Conservation (phyloP, 2,797 vertebrate genomes). For the Kryptolebias ocellatus region DNA sequence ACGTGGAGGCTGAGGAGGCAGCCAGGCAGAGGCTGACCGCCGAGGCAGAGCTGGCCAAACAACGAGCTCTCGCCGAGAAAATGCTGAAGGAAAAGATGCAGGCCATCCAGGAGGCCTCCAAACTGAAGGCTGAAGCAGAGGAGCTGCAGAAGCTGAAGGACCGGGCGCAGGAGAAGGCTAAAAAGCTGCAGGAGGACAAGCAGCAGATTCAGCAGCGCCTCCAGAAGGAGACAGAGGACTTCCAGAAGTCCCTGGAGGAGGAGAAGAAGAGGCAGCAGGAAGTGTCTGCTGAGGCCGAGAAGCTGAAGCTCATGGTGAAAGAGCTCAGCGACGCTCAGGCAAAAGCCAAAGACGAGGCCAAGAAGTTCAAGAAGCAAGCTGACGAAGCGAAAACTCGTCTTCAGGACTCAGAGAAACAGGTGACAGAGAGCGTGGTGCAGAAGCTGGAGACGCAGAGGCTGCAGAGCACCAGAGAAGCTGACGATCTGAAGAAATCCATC, state of each 20-base stretch:
- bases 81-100: conserved; percentile 98
- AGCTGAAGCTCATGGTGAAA: conserved; percentile 86
- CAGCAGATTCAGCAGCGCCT: conserved; percentile 90
- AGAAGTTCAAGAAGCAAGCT: conserved; percentile 90
- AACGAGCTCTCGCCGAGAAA: conserved; percentile 90
- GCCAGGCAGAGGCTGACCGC: conserved; percentile 89
- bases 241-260: conserved; percentile 90
- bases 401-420: conserved; percentile 84
- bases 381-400: conserved; percentile 88
- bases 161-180: conserved; percentile 89
- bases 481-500: conserved; percentile 86
- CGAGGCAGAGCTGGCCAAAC: conserved; percentile 87
- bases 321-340: conserved; percentile 91
- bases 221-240: conserved; percentile 88
- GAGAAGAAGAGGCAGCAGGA: conserved; percentile 90
- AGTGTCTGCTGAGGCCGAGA: conserved; percentile 87
- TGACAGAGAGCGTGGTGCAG: conserved; percentile 86
- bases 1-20: conserved; percentile 89
- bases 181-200: conserved; percentile 91
- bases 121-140: conserved; percentile 90
- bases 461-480: conserved; percentile 90
- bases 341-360: conserved; percentile 89
- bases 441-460: conserved; percentile 90
- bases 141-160: conserved; percentile 93
- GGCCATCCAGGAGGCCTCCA: conserved; percentile 91